Evolutionary conservation across 2,888 invertebrate genomes (phyloP), one percentile per base, ranked within the genome.

Genomic region (Pyralis farinalis): DNA sequence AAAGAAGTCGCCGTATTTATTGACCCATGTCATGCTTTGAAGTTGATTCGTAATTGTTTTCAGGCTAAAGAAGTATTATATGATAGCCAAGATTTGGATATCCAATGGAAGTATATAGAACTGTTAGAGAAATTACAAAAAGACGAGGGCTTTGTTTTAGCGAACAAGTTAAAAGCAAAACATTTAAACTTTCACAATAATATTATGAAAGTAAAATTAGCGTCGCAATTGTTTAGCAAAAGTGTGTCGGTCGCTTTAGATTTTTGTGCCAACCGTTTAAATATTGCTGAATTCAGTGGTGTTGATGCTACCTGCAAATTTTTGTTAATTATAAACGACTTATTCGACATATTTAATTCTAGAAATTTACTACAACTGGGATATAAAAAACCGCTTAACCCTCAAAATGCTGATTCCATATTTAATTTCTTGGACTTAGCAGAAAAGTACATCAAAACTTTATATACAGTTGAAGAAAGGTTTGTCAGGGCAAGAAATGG

Each of bases 261-360:
- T 7, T 32, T 32, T 32, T 30, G 30, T 12, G 12, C 12, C 10
- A 30, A 30, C 11, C 5, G 12, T 30, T 11, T 30, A 11, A 12
- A 30, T 30, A 30, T 30, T 12, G 12, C 11, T 30, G 30, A 30
- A 30, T 30, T 30, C 10, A 30, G 12, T 5, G 12, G 12, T 1
- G 12, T 11, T 32, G 7, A 32, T 12, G 32, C 1, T 16, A 32
- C 32, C 1, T 7, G 8, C 1, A 32, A 32, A 8, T 32, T 32
- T n/a, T 7, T 32, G 7, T 32, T 16, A 32, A 7, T 16, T 8
- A n/a, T 12, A 7, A 32, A 32, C n/a, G 16, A 32, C 16, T 32
- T 32, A 16, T 32, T 32, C n/a, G 32, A 32, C n/a, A 16, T 32
- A 8, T 25, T 32, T n/a, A 32, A 32, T 32, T 16, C 32, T 7